These are phyloP conservation scores for Xylocampa areola DNA, from an alignment of 2,888 invertebrate genomes.

Conservation along the genomic window DNA sequence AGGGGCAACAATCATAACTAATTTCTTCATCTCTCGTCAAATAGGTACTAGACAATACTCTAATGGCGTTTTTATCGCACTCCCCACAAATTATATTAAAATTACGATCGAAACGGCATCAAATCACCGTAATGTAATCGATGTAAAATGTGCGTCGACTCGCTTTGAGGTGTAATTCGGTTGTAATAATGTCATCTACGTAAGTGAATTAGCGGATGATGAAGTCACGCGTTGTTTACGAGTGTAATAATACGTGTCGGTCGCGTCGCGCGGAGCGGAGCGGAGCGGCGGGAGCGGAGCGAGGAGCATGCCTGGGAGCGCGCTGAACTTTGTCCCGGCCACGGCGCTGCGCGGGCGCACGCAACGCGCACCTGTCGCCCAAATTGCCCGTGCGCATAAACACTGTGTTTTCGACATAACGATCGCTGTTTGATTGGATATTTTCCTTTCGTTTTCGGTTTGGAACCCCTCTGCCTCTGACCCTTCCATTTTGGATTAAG, in stretches of 20 bases:
- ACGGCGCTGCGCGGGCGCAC: slow-evolving; percentile 50
- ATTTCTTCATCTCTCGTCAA: slow-evolving; percentile 54
- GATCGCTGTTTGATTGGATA: slow-evolving; percentile 30
- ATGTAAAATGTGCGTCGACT: slow-evolving; percentile 57
- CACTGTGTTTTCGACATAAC: slow-evolving; percentile 26
- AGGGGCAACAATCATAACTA: slow-evolving; percentile 49
- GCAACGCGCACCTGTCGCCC: slow-evolving; percentile 57
- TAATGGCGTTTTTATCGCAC: slow-evolving; percentile 63
- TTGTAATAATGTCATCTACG: slow-evolving; percentile 77
- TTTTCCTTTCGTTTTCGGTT: slow-evolving; percentile 21
- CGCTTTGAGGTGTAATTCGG: slow-evolving; percentile 69
- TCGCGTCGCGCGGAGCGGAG: slow-evolving; percentile 28
- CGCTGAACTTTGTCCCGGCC: slow-evolving; percentile 70
- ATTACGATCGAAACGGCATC: slow-evolving; percentile 72
- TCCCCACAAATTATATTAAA: slow-evolving; percentile 71
- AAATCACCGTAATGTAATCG: slow-evolving; percentile 69
- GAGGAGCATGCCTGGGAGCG: slow-evolving; percentile 67
- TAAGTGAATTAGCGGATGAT: slow-evolving; percentile 74
- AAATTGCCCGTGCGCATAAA: slow-evolving; percentile 30
- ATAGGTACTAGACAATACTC: slow-evolving; percentile 59
- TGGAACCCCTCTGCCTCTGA: background rate
- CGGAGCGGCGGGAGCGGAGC: slow-evolving; percentile 59
- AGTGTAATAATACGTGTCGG: slow-evolving; percentile 65
- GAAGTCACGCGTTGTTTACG: slow-evolving; percentile 78
- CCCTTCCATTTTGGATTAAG: background rate